These are phyloP conservation scores for Miichthys miiuy DNA, from an alignment of 2,797 vertebrate species.

Conservation along the genomic window DNA sequence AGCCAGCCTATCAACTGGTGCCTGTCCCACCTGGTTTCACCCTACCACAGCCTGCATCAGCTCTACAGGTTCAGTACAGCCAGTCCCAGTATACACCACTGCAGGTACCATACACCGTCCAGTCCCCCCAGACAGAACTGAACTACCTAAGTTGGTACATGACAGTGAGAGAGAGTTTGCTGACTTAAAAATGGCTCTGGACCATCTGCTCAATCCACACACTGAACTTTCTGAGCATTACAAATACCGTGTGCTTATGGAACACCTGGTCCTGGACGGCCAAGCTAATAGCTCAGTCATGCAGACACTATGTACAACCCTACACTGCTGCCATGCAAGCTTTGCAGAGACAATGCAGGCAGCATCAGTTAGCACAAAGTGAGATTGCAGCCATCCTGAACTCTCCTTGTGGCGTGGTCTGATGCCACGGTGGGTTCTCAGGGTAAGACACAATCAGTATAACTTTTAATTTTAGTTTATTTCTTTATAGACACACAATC, in stretches of 20 bases:
- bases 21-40: not conserved
- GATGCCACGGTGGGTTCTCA: no score
- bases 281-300: constrained; percentile 26
- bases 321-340: constrained; percentile 37
- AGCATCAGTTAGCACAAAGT: constrained; percentile 31
- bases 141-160: constrained; percentile 7
- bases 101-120: not conserved
- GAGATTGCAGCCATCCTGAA: constrained; percentile 20
- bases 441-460: no score
- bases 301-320: constrained; percentile 31
- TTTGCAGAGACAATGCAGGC: no score
- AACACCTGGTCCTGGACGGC: constrained; percentile 17
- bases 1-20: no score
- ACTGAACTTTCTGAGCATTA: constrained; percentile 32
- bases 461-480: no score
- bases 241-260: constrained; percentile 25
- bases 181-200: constrained; percentile 34
- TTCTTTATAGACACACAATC: no score
- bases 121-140: not conserved
- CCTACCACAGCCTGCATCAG: no score
- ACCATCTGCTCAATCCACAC: constrained; percentile 10
- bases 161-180: constrained; percentile 37
- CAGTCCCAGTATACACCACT: not conserved
- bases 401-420: no score
- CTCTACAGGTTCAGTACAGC: not conserved